Percentiles rank a stretch among this genome's conserved stretches.
Evolutionary conservation across 2,797 vertebrate species (phyloP).

Genomic region (Etheostoma nigrum): DNA sequence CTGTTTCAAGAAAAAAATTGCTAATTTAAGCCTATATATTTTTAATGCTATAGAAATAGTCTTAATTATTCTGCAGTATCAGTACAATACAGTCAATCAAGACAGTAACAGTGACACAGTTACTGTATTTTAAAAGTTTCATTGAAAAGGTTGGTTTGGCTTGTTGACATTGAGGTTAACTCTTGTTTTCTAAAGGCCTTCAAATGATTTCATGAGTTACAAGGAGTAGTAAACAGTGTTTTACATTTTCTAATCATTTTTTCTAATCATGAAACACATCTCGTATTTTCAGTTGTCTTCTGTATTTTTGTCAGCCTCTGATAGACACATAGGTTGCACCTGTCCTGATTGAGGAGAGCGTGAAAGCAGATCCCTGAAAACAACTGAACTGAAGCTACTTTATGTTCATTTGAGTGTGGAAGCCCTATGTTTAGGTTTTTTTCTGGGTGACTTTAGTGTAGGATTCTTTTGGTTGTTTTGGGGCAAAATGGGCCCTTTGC

Average conservation of each 20-base stretch:
- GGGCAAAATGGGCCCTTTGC: neutral
- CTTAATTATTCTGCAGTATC: neutral
- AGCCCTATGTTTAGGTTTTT: neutral
- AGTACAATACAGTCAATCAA: no score
- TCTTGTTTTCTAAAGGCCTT: neutral
- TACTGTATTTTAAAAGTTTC: neutral
- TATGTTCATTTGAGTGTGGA: neutral
- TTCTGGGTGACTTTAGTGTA: neutral
- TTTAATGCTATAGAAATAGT: neutral
- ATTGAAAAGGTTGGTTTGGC: neutral
- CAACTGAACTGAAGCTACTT: rapidly evolving
- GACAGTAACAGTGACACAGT: neutral
- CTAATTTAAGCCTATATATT: no score
- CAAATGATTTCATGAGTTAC: neutral
- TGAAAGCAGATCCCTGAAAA: neutral
- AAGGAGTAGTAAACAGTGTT: neutral
- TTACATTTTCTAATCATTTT: neutral
- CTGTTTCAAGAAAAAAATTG: no score
- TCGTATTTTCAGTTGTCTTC: neutral
- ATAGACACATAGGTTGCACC: neutral
- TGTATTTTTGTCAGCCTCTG: neutral
- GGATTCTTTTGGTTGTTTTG: neutral
- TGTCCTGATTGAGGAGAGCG: neutral
- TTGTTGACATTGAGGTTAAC: neutral
- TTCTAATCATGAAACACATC: no score